Evolutionary conservation across 2,113 vertebrate genomes (phyloP).

Genomic region (Greenwoodochromis staneri): DNA sequence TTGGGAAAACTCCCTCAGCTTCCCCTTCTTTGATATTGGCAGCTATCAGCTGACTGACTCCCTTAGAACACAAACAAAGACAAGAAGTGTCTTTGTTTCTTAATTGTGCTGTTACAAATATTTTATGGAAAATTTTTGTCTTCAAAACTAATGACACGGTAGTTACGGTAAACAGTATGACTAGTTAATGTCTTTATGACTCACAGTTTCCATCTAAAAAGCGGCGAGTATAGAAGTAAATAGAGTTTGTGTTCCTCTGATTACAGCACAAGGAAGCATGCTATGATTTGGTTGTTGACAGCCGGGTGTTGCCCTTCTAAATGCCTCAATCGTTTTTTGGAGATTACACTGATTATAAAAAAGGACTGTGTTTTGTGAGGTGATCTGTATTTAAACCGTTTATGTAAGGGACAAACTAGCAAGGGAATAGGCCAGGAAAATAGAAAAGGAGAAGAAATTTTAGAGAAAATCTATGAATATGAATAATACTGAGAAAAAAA

Average conservation of each 20-base stretch:
- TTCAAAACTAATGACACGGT: background rate
- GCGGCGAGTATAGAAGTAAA: background rate
- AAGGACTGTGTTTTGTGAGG: background rate
- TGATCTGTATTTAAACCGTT: background rate
- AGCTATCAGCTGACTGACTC: slow-evolving; percentile 8
- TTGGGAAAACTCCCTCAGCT: background rate
- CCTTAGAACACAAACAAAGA: background rate
- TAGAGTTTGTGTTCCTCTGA: background rate
- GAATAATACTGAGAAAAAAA: background rate
- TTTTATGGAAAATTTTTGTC: background rate
- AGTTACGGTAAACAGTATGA: background rate
- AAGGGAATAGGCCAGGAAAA: slow-evolving; percentile 4
- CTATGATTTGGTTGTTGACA: slow-evolving; percentile 56
- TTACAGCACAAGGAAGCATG: slow-evolving; percentile 37
- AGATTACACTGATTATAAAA: slow-evolving; percentile 57
- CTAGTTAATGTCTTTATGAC: slow-evolving; percentile 2
- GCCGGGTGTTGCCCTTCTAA: slow-evolving; percentile 10
- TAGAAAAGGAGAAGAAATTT: slow-evolving; percentile 17
- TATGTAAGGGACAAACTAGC: background rate
- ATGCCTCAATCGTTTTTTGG: background rate
- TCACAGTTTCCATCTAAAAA: background rate
- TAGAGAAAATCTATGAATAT: background rate
- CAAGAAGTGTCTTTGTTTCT: background rate
- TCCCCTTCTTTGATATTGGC: background rate
- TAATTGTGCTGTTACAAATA: background rate